Percentiles rank a stretch among this genome's conserved stretches.
Conservation (phyloP, 2,888 invertebrate species). For the Drepanosiphum platanoidis region DNA sequence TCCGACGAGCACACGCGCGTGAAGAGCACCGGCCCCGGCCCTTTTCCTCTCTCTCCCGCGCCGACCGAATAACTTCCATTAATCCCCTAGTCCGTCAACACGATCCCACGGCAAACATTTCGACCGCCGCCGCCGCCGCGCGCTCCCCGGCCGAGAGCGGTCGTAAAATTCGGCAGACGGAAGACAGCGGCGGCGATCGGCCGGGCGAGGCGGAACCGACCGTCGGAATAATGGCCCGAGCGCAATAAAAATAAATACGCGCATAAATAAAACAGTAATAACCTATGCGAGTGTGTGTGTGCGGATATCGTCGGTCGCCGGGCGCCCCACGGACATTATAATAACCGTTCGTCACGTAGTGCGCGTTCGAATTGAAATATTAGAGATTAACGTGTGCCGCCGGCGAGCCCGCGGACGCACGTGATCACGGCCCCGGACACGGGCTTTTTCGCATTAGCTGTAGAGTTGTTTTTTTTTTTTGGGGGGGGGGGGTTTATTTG, state of each 20-base stretch:
- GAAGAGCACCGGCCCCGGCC: not conserved
- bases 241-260: conserved; percentile 42
- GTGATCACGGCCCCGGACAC: too few relatives aligned
- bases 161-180: conserved; percentile 18
- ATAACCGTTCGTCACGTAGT: conserved; percentile 53
- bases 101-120: conserved; percentile 29
- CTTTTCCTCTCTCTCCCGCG: not conserved
- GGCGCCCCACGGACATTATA: not conserved
- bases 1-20: too few relatives aligned
- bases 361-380: conserved; percentile 39
- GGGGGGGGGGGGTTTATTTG: too few relatives aligned
- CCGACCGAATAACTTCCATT: conserved; percentile 4
- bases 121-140: not conserved
- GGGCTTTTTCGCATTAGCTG: too few relatives aligned
- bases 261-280: conserved; percentile 39
- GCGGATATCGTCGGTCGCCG: not conserved
- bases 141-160: not conserved
- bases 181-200: not conserved
- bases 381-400: not conserved
- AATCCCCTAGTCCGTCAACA: conserved; percentile 39
- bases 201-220: not conserved
- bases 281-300: not conserved
- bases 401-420: too few relatives aligned
- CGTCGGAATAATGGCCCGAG: conserved; percentile 17
- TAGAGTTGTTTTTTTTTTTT: too few relatives aligned